A percentile compares a stretch with the other conserved stretches of the same genome.
phyloP scores from a whole-genome alignment of 2,797 vertebrate genomes.

The Gymnoscopelus microlampas region DNA sequence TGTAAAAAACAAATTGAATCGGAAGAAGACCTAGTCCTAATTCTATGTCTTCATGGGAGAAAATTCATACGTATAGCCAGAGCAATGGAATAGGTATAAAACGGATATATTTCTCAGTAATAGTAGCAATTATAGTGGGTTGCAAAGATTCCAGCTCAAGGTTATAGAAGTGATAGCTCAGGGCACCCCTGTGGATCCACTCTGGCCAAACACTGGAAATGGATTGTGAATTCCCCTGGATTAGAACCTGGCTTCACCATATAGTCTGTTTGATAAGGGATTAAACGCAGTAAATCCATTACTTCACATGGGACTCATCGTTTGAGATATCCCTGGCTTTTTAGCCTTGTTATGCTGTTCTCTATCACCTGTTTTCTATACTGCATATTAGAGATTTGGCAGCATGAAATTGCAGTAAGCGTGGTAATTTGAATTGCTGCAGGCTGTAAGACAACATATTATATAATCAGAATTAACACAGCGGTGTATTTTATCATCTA shows the following conservation, averaged over 20 bases:
- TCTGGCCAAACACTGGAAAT: slow-evolving; percentile 72
- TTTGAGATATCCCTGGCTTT: slow-evolving; percentile 71
- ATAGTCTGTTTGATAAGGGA: slow-evolving; percentile 82
- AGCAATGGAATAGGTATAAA: slow-evolving; percentile 56
- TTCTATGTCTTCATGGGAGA: slow-evolving; percentile 35
- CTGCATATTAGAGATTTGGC: slow-evolving; percentile 34
- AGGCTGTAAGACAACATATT: slow-evolving; percentile 14
- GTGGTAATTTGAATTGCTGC: slow-evolving; percentile 19
- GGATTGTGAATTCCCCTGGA: slow-evolving; percentile 73
- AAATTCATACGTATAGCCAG: slow-evolving; percentile 40
- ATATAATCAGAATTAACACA: background rate
- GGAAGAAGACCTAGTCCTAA: slow-evolving; percentile 14
- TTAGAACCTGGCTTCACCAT: slow-evolving; percentile 70
- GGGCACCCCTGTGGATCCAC: slow-evolving; percentile 68
- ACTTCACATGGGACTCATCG: slow-evolving; percentile 75
- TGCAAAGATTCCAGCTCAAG: slow-evolving; percentile 62
- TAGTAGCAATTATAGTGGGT: slow-evolving; percentile 52
- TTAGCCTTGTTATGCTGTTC: slow-evolving; percentile 48
- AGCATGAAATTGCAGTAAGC: slow-evolving; percentile 13
- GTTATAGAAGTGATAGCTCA: slow-evolving; percentile 65
- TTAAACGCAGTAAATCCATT: slow-evolving; percentile 79
- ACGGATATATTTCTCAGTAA: slow-evolving; percentile 60
- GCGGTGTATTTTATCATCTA: background rate
- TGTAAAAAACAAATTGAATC: slow-evolving; percentile 43
- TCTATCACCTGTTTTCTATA: slow-evolving; percentile 18